Base-by-base conservation (phyloP, 2,888 invertebrate genomes). In the Mythimna pallens region DNA sequence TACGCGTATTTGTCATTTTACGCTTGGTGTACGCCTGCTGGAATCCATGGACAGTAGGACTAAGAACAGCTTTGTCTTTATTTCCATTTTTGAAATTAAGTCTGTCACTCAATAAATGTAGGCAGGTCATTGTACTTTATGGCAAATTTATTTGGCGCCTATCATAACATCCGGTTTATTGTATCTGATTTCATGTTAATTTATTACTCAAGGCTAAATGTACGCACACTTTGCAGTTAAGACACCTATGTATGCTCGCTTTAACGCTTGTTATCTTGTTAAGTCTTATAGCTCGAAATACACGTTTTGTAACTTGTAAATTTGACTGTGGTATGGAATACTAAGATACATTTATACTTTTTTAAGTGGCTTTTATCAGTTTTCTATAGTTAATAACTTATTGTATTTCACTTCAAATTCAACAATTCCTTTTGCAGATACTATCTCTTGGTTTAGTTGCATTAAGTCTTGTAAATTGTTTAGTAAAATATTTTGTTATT, bases 301-400 rank as follows among this genome's bases (percentile, higher is more conserved):
- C 20, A 40, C 20, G 12, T 55, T 62, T 61, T 43, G 25, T 64
- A 12, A 58, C 30, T 22, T 43, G 10, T 75, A 12, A 30, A 0
- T 25, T 70, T 25, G 17, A 36, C 47, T 34, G 6, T 47, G 62
- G 73, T 58, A 80, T 59, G 72, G 62, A 72, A 78, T 82, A 72
- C 66, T 57, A 14, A 55, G 10, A 63, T 59, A 73, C 10, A 59
- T 65, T 64, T 66, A 34, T 73, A 64, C n/a, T 73, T 66, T 67
- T 80, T 14, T 73, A 63, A 59, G 43, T 54, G 43, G 43, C 55
- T 36, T 43, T 61, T 69, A 58, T 12, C 54, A 30, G n/a, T 43
- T 71, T 57, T 63, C 52, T 65, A 43, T 65, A 52, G 10, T 66
- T 52, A 59, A 12, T 69, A 40, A 50, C 63, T 65, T 73, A 57